These are phyloP conservation scores for Lytechinus pictus DNA, from an alignment of 35 echinoderm and acorn worm genomes.

Conservation along the genomic window DNA sequence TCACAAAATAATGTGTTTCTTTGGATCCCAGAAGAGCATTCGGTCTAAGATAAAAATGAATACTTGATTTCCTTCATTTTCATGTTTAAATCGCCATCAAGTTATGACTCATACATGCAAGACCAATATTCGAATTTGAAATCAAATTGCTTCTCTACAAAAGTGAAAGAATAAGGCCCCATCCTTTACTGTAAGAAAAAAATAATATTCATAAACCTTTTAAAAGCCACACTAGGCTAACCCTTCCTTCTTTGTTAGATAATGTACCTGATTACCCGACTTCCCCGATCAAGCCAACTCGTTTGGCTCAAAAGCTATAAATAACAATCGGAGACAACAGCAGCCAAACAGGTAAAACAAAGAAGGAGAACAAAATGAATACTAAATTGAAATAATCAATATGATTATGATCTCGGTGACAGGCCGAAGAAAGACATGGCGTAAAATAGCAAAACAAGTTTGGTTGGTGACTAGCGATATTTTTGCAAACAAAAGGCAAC, in stretches of 20 bases:
- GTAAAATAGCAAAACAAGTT: background rate
- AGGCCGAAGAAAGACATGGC: background rate
- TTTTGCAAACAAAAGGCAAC: background rate
- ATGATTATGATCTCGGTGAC: background rate
- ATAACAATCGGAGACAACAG: background rate
- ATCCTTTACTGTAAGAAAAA: background rate
- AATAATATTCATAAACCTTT: background rate
- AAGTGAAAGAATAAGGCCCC: background rate
- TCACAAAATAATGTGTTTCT: too few relatives aligned
- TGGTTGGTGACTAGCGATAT: background rate
- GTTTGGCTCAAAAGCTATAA: background rate
- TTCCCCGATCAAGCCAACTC: background rate
- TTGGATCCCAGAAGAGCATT: too few relatives aligned
- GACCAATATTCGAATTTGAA: background rate
- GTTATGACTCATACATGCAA: background rate
- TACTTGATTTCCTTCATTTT: too few relatives aligned
- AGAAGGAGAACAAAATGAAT: background rate
- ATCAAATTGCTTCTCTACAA: background rate
- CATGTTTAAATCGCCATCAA: background rate
- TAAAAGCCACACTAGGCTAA: background rate
- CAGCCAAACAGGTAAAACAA: background rate
- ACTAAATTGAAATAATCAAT: background rate
- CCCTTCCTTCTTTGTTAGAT: background rate
- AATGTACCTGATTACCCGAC: background rate
- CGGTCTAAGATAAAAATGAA: too few relatives aligned